Evolutionary conservation across 2,888 invertebrate species (phyloP).

Genomic region (Lycaena phlaeas): DNA sequence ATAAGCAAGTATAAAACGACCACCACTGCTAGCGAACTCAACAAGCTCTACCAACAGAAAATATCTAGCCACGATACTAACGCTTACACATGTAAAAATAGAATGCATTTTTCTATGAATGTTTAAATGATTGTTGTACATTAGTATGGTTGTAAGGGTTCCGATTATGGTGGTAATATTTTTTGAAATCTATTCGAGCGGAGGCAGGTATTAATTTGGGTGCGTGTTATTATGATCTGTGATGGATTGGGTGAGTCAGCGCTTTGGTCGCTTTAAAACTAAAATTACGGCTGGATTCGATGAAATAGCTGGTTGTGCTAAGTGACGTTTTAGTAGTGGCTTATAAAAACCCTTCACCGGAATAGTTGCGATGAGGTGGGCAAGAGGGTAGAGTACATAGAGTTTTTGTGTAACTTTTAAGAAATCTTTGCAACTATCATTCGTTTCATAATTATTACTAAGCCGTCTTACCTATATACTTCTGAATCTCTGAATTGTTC

Average conservation of each 20-base stretch:
- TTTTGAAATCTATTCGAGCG: slow-evolving; percentile 47
- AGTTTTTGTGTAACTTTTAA: no score
- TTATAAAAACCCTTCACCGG: no score
- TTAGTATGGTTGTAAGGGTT: slow-evolving; percentile 15
- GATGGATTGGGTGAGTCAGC: slow-evolving; percentile 67
- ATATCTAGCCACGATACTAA: background rate
- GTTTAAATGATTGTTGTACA: background rate
- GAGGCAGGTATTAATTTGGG: slow-evolving; percentile 67
- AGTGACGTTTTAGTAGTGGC: background rate
- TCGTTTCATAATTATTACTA: no score
- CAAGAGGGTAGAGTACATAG: no score
- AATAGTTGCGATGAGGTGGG: no score
- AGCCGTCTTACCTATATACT: no score
- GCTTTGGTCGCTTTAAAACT: slow-evolving; percentile 29
- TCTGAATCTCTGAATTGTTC: no score
- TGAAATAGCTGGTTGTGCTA: slow-evolving; percentile 6
- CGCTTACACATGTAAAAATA: background rate
- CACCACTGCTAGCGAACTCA: slow-evolving; percentile 29
- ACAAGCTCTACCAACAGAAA: background rate
- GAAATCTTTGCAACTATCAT: no score
- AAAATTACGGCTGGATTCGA: slow-evolving; percentile 28
- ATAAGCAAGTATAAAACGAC: slow-evolving; percentile 40
- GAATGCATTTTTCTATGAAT: background rate
- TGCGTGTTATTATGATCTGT: slow-evolving; percentile 60
- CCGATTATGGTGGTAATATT: slow-evolving; percentile 29